phyloP scores from a whole-genome alignment of 2,113 vertebrate genomes.

The Lamprotornis superbus region DNA sequence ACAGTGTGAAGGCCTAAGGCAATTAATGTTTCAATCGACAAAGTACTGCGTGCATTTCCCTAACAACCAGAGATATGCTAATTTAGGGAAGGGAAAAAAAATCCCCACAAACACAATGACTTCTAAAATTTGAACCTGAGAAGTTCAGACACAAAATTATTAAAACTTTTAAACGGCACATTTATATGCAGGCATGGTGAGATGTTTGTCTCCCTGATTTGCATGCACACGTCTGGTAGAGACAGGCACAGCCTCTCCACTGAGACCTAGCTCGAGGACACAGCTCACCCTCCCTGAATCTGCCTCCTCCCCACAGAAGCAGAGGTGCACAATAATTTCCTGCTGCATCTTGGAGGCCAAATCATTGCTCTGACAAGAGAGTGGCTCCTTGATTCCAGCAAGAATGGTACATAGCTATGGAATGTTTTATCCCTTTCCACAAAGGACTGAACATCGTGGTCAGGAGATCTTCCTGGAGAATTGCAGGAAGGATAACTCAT shows the following conservation, averaged over 20 bases:
- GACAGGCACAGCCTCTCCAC: background rate
- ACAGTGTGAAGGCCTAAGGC: background rate
- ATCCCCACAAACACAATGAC: background rate
- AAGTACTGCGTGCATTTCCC: background rate
- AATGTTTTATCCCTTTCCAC: background rate
- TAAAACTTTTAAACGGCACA: background rate
- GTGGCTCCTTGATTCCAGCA: background rate
- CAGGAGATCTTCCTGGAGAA: background rate
- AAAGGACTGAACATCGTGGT: background rate
- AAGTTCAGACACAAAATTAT: background rate
- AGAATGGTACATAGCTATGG: background rate
- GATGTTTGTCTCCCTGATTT: background rate
- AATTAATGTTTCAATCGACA: constrained; percentile 18
- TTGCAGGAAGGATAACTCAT: background rate
- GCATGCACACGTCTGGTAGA: background rate
- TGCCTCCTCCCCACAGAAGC: background rate
- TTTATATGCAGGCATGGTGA: background rate
- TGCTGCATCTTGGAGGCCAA: background rate
- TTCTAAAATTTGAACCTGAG: background rate
- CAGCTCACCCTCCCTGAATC: background rate
- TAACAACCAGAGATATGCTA: constrained; percentile 33
- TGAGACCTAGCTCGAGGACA: background rate
- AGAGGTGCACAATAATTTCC: background rate
- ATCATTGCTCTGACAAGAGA: background rate
- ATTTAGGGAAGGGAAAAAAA: background rate